A percentile compares a stretch with the other conserved stretches of the same genome.
These are phyloP conservation scores for Ciconia stormi DNA, from an alignment of 2,113 vertebrate species.

Conservation along the genomic window DNA sequence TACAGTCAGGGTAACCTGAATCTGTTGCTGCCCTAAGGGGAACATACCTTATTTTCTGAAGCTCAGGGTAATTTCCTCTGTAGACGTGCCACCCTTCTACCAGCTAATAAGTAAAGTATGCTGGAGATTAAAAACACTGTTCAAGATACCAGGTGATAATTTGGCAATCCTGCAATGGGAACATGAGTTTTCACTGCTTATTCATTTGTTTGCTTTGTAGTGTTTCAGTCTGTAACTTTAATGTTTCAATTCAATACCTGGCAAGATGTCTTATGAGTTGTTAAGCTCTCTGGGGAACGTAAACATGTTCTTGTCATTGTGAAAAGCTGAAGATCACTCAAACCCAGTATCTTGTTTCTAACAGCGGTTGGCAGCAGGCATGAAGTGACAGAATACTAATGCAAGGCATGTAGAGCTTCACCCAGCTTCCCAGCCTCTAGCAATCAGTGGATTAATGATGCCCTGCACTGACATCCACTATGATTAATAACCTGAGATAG, in stretches of 20 bases:
- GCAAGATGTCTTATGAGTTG: neutral
- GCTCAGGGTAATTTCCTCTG: conserved; percentile 21
- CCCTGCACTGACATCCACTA: neutral
- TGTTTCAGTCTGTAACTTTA: neutral
- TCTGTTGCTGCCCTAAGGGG: conserved; percentile 7
- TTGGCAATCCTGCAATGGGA: conserved; percentile 16
- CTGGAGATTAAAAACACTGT: conserved; percentile 29
- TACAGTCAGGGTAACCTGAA: neutral
- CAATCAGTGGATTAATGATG: neutral
- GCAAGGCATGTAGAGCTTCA: neutral
- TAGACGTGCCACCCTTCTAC: neutral
- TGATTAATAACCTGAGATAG: neutral
- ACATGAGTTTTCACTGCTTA: conserved; percentile 4
- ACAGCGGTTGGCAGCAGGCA: neutral
- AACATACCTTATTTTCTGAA: conserved; percentile 51
- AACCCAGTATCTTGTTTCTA: neutral
- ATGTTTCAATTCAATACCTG: neutral
- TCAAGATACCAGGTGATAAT: conserved; percentile 41
- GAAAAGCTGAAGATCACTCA: neutral
- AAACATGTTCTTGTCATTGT: neutral
- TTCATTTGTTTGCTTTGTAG: conserved; percentile 13
- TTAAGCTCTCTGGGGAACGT: neutral
- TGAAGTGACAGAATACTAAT: neutral
- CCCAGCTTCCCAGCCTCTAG: neutral
- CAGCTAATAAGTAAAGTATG: conserved; percentile 20